Base-by-base conservation (phyloP, 2,888 invertebrate genomes). In the Drosophila lutescens region DNA sequence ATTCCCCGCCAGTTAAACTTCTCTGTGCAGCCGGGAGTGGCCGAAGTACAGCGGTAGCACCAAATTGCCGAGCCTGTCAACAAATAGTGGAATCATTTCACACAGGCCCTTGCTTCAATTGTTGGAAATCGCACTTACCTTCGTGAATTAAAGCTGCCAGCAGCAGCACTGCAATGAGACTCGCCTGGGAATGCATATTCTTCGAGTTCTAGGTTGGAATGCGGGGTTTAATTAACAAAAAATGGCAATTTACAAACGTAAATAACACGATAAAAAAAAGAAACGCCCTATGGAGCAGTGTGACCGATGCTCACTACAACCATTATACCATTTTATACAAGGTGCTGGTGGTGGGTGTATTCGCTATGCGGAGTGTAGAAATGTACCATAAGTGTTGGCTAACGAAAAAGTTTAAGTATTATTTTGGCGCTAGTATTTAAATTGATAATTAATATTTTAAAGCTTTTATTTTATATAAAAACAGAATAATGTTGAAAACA, bases 31-130 rank as follows among this genome's bases (percentile, higher is more conserved):
- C 98, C 98, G 20, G 98, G 98, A 55, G 96, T 96, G 8, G 97
- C 97, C 8, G 97, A 95, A 17, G 96, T 96, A 90, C 98, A 98
- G 89, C 96, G 95, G 88, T 98, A 98, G 91, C 98, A 98, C 95
- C 97, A 97, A 87, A 97, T 93, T 41, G 95, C 94, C 50, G 93
- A 89, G 80, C 94, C 95, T 95, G 62, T 43, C 6, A 41, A 49
- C 2, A 43, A 63, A 44, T 59, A 23, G 17, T 17, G 49, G 1
- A 20, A 12, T 34, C 2, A 32, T 13, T 46, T n/a, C 46, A 9
- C 44, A 44, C 30, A 36, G n/a, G 15, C 43, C 54, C 44, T 66
- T 40, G 34, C 23, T 44, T 17, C 34, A 54, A 6, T 34, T 9
- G 36, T 15, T 41, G 4, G 46, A n/a, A 30, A 46, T 10, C 10